These are phyloP conservation scores for Edolisoma coerulescens DNA, from an alignment of 2,113 vertebrate species.

Conservation along the genomic window DNA sequence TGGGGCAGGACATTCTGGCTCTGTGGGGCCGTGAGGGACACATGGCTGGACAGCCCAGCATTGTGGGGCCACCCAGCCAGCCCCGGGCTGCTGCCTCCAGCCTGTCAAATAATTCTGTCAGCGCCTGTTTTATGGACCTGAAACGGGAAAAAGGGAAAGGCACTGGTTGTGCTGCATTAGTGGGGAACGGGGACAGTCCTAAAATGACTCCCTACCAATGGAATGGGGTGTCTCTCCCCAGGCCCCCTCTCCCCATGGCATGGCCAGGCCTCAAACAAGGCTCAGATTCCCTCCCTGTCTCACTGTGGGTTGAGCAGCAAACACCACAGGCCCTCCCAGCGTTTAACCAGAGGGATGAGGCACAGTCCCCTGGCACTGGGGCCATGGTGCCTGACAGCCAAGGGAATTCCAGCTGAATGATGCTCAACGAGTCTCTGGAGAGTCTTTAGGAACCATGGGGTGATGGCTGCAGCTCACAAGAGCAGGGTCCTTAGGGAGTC, in stretches of 20 bases:
- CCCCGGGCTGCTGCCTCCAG: not conserved
- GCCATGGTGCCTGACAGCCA: slow-evolving; percentile 37
- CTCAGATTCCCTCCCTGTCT: not conserved
- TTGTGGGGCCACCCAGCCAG: not conserved
- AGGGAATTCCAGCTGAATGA: not conserved
- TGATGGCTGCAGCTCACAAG: slow-evolving; percentile 19
- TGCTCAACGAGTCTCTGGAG: not conserved
- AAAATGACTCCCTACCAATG: not conserved
- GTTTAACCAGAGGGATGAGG: slow-evolving; percentile 3
- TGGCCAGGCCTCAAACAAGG: not conserved
- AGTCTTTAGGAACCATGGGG: slow-evolving; percentile 3
- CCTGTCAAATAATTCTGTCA: slow-evolving; percentile 59
- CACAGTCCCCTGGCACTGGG: not conserved
- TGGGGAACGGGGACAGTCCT: fast-evolving
- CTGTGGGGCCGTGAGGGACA: not conserved
- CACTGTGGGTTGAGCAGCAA: not conserved
- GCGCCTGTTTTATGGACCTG: slow-evolving; percentile 4
- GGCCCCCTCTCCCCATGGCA: not conserved
- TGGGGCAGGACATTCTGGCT: not conserved
- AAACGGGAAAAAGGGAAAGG: not conserved
- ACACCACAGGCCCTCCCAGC: not conserved
- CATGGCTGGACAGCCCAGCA: not conserved
- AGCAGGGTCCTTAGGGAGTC: not conserved
- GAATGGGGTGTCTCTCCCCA: not conserved
- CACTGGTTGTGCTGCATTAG: fast-evolving